Percentiles rank a stretch among this genome's conserved stretches.
Evolutionary conservation across 2,888 invertebrate genomes (phyloP).

Genomic region (Podabrus alpinus): DNA sequence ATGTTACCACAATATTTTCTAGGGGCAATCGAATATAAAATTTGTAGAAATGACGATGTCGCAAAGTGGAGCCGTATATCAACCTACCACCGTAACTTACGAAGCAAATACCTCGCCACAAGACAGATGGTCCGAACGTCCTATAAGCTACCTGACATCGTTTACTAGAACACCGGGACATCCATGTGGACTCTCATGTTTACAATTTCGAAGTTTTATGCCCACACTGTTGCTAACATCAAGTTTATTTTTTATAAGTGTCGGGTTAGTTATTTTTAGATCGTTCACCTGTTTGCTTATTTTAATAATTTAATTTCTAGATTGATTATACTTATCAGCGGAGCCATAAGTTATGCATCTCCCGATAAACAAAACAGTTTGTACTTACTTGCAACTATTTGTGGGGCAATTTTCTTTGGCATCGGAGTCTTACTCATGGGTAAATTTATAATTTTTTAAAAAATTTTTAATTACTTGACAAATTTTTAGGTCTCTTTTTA

Average conservation of each 20-base stretch:
- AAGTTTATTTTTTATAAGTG: conserved; percentile 47
- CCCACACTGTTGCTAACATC: conserved; percentile 49
- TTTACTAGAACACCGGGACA: conserved; percentile 62
- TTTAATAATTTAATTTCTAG: conserved; percentile 49
- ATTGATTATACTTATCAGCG: conserved; percentile 66
- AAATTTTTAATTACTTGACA: background rate
- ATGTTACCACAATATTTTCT: background rate
- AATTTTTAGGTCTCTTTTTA: conserved; percentile 50
- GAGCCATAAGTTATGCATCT: conserved; percentile 63
- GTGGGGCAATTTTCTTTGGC: conserved; percentile 66
- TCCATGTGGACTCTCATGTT: conserved; percentile 60
- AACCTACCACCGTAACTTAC: conserved; percentile 78
- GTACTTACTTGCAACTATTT: conserved; percentile 56
- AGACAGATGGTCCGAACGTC: conserved; percentile 51
- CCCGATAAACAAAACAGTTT: conserved; percentile 51
- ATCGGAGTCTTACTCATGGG: conserved; percentile 66
- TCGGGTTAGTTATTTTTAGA: conserved; percentile 42
- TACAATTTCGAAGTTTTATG: conserved; percentile 44
- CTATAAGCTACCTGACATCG: conserved; percentile 53
- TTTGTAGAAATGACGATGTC: conserved; percentile 60
- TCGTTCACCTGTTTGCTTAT: background rate
- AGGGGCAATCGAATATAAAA: background rate
- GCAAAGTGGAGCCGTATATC: conserved; percentile 72
- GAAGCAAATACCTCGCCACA: conserved; percentile 56
- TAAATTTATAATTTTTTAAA: conserved; percentile 42